Conservation (phyloP, 2,113 vertebrate species). For the Atractosteus spatula region DNA sequence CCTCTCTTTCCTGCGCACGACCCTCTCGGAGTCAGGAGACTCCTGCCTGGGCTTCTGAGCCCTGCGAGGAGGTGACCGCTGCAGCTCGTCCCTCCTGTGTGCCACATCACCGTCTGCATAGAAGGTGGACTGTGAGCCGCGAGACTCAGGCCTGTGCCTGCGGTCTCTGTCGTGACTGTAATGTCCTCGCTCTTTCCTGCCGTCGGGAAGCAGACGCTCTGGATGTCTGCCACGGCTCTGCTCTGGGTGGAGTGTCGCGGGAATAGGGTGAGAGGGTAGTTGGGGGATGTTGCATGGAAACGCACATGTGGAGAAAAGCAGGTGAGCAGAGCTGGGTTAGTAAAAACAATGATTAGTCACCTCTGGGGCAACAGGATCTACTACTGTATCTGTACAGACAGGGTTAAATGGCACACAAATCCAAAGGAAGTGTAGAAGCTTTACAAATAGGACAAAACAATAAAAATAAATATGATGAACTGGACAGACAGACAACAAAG, state of each 20-base stretch:
- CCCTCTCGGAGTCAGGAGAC: conserved; percentile 26
- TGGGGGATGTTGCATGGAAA: conserved; percentile 38
- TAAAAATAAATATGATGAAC: background rate
- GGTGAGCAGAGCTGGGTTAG: conserved; percentile 43
- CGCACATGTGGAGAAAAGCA: conserved; percentile 34
- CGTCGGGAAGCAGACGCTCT: conserved; percentile 41
- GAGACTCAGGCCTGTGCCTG: background rate
- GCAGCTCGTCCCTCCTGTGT: background rate
- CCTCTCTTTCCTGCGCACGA: conserved; percentile 50
- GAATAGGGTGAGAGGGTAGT: conserved; percentile 23
- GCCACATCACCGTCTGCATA: background rate
- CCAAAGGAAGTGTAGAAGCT: too few relatives aligned
- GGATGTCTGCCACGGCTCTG: conserved; percentile 32
- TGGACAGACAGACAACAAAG: background rate
- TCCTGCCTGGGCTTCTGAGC: conserved; percentile 7
- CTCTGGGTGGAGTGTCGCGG: conserved; percentile 16
- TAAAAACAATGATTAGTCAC: conserved; percentile 37
- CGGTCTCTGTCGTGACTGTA: background rate
- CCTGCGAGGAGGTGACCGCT: background rate
- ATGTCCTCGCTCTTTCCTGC: accelerated
- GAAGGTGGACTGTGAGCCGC: conserved; percentile 1
- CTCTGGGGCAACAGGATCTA: conserved; percentile 11
- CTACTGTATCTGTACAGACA: too few relatives aligned
- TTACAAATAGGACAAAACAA: background rate
- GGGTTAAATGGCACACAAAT: too few relatives aligned